Conservation (phyloP, 2,888 invertebrate species). For the Cataglyphis livida region DNA sequence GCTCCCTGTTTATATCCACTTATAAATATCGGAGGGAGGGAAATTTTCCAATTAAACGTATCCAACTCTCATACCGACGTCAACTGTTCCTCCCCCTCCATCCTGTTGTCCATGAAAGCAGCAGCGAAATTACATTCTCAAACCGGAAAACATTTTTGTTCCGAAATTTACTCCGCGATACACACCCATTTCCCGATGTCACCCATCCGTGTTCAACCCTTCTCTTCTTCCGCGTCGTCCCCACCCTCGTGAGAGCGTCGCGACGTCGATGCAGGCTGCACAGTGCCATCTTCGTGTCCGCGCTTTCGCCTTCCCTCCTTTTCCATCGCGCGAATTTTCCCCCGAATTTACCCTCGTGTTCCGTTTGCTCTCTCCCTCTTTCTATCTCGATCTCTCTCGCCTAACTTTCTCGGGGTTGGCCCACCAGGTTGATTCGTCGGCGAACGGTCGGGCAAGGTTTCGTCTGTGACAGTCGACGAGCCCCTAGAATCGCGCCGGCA, state of each 20-base stretch:
- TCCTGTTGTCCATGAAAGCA: constrained; percentile 15
- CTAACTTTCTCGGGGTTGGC: constrained; percentile 44
- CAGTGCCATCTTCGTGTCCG: constrained; percentile 48
- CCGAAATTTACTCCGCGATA: constrained; percentile 52
- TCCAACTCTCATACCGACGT: constrained; percentile 9
- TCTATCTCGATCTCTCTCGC: constrained; percentile 1
- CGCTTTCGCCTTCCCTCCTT: constrained; percentile 45
- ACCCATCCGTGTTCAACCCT: constrained; percentile 37
- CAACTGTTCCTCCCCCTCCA: background rate
- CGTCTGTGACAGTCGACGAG: constrained; percentile 46
- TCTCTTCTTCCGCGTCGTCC: constrained; percentile 37
- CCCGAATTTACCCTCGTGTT: background rate
- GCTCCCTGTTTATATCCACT: constrained; percentile 3
- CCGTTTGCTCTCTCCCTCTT: background rate
- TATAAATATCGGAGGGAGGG: constrained; percentile 40
- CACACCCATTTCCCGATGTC: constrained; percentile 52
- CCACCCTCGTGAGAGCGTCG: constrained; percentile 31
- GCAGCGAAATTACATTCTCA: constrained; percentile 46
- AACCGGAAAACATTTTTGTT: constrained; percentile 44
- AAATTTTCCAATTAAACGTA: constrained; percentile 48
- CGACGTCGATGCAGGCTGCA: constrained; percentile 48
- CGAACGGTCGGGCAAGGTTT: constrained; percentile 39
- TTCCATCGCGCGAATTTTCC: constrained; percentile 36
- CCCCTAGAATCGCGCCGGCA: constrained; percentile 42
- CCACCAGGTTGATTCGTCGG: constrained; percentile 51